phyloP scores from a whole-genome alignment of 2,888 invertebrate genomes.

The Drosophila ustulata region DNA sequence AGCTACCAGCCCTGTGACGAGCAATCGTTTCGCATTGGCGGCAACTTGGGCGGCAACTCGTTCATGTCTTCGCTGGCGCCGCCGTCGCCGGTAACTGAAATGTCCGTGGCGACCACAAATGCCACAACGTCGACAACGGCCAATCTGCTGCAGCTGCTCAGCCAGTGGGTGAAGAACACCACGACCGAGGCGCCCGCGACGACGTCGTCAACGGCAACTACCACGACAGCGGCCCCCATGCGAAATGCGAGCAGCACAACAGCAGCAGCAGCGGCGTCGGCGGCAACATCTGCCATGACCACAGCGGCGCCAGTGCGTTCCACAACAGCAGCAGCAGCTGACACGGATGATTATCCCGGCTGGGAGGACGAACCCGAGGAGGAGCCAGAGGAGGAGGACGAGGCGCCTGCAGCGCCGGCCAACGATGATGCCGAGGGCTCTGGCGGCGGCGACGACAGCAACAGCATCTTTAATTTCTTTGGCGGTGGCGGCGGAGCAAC shows the following conservation, averaged over 20 bases:
- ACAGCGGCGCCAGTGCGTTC: conserved; percentile 54
- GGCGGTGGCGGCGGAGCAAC: conserved; percentile 35
- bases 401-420: conserved; percentile 46
- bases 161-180: conserved; percentile 36
- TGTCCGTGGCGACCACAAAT: background rate
- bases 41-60: background rate
- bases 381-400: conserved; percentile 7
- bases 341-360: conserved; percentile 8
- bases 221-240: conserved; percentile 1
- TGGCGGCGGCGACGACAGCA: conserved; percentile 83
- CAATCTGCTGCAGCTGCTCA: conserved; percentile 34
- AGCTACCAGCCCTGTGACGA: conserved; percentile 91
- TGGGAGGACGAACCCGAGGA: background rate
- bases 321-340: conserved; percentile 39
- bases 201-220: conserved; percentile 5
- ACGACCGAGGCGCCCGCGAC: conserved; percentile 5
- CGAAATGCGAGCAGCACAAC: conserved; percentile 5
- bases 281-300: conserved; percentile 28
- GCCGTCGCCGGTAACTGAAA: background rate
- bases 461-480: conserved; percentile 52
- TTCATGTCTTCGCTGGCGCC: too few species aligned
- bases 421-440: conserved; percentile 86
- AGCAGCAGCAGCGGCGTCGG: background rate
- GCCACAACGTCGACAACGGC: conserved; percentile 2
- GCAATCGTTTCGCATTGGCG: conserved; percentile 91